Conservation (phyloP, 2,888 invertebrate species). For the Pelosia muscerda region DNA sequence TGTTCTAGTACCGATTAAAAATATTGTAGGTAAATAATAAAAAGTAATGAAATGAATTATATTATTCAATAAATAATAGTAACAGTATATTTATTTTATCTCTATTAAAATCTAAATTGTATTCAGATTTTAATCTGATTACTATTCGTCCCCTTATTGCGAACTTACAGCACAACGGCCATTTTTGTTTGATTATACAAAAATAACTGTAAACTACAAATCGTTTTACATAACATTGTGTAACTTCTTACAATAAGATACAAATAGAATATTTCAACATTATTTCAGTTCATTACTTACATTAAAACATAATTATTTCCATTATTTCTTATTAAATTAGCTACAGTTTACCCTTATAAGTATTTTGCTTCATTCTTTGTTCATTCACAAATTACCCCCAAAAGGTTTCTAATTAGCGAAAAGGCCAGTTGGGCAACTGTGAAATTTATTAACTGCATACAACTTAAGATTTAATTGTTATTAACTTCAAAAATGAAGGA, state of each 20-base stretch:
- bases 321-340: background rate
- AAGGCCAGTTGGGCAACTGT: background rate
- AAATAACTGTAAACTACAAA: too few species aligned
- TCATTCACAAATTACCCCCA: background rate
- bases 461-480: background rate
- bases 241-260: background rate
- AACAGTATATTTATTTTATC: too few species aligned
- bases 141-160: too few species aligned
- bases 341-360: background rate
- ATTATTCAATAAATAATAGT: too few species aligned
- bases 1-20: too few species aligned
- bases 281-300: background rate
- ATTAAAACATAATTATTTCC: background rate
- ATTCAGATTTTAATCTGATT: too few species aligned
- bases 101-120: too few species aligned
- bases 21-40: too few species aligned
- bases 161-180: too few species aligned
- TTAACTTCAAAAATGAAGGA: background rate
- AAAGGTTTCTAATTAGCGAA: slow-evolving; percentile 4
- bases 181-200: too few species aligned
- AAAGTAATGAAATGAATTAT: too few species aligned
- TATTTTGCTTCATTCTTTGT: background rate
- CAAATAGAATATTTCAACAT: background rate
- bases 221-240: too few species aligned
- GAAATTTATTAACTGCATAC: slow-evolving; percentile 3